Evolutionary conservation across 2,888 invertebrate species (phyloP).

Genomic region (Cheilosia scutellata): DNA sequence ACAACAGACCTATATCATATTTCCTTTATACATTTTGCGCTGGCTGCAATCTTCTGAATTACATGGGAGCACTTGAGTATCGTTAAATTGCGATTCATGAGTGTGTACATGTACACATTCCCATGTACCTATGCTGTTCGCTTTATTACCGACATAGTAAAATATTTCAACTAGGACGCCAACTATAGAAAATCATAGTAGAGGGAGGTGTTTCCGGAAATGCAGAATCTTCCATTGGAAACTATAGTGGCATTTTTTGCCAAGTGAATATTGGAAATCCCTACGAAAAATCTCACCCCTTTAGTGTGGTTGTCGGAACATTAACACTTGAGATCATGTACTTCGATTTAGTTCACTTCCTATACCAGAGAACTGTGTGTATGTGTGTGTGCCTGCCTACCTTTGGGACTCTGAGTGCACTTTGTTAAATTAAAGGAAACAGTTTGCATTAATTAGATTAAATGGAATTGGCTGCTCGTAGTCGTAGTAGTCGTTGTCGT

Average conservation of each 20-base stretch:
- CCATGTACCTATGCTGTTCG: neutral
- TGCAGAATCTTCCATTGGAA: too few relatives aligned
- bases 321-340: constrained; percentile 57
- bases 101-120: constrained; percentile 1
- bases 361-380: neutral
- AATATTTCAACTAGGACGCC: constrained; percentile 33
- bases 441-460: constrained; percentile 75
- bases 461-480: constrained; percentile 57
- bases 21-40: constrained; percentile 9
- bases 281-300: neutral
- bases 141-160: constrained; percentile 34
- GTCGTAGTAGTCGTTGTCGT: neutral
- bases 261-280: neutral
- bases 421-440: constrained; percentile 75
- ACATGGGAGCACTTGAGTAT: constrained; percentile 25
- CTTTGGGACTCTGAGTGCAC: constrained; percentile 61
- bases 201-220: too few relatives aligned
- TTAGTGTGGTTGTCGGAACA: constrained; percentile 9
- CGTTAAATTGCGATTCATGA: constrained; percentile 45
- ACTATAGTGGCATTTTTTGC: neutral
- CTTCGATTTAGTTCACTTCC: constrained; percentile 44
- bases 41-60: constrained; percentile 26
- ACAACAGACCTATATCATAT: constrained; percentile 8
- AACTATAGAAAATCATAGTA: too few relatives aligned
- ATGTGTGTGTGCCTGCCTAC: constrained; percentile 35